Evolutionary conservation across 2,888 invertebrate species (phyloP), one percentile per base, ranked within the genome.

Genomic region (Eupithecia dodoneata): DNA sequence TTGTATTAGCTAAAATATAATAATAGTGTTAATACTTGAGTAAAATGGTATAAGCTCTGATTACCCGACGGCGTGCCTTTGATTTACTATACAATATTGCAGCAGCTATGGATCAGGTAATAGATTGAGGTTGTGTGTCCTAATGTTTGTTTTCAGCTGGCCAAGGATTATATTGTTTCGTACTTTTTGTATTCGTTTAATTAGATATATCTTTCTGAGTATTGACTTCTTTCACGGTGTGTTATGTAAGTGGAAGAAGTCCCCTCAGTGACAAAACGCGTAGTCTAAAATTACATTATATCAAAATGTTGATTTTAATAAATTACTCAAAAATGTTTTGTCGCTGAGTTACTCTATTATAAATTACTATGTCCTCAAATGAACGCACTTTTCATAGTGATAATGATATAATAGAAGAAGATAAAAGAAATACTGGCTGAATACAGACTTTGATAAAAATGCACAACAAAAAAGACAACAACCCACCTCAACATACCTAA

Each of bases 101-200:
- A 67, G 87, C 87, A 75, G 73, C 74, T 84, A 12, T 81, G 86
- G 86, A 87, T 71, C 79, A 84, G 87, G 88, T 88, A 87, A 85
- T 67, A 59, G 30, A 15, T 77, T 59, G 66, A 49, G 71, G 42
- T 49, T 77, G 71, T 76, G 75, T 77, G 74, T 79, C 55, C 45
- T 81, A 65, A 78, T 76, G 41, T 74, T 41, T 63, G 77, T 44
- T 78, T 81, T 79, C 73, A 83, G 83, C 80, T 81, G 42, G 41
- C 76, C 78, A 79, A 79, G 82, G 81, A 82, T 81, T 80, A 6
- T 52, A 30, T 44, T 65, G 3, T 10, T 42, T 41, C 30, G 4
- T 9, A 42, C 15, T 15, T 69, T 30, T 15, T 63, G 13, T 47
- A 13, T 12, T 65, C 9, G 45, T 5, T 72, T 30, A 42, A n/a